Evolutionary conservation across 2,888 invertebrate genomes (phyloP).

Genomic region (Parelbella ahira): DNA sequence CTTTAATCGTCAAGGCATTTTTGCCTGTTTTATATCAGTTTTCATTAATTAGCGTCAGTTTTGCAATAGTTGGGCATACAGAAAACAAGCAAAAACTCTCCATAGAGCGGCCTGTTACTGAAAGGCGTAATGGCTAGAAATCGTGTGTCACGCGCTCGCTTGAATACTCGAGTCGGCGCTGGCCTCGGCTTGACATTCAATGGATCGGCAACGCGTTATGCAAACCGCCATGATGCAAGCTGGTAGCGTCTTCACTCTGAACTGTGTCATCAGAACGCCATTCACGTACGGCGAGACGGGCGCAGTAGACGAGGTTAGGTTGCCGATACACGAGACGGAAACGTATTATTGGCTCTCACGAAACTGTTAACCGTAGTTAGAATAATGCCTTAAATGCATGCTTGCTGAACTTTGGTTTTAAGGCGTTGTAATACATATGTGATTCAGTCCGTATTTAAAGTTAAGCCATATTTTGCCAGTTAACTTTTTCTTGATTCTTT

Average conservation of each 20-base stretch:
- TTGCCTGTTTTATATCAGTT: too few species aligned
- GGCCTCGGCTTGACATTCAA: constrained; percentile 65
- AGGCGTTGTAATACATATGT: too few species aligned
- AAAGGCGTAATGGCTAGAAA: constrained; percentile 11
- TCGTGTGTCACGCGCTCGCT: constrained; percentile 6
- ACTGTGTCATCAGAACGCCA: constrained; percentile 39
- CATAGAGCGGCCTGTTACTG: constrained; percentile 14
- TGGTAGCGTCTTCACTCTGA: constrained; percentile 50
- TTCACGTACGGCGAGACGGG: constrained; percentile 42
- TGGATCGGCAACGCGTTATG: constrained; percentile 59
- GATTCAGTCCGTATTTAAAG: too few species aligned
- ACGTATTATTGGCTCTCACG: constrained; percentile 42
- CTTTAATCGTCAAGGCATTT: too few species aligned
- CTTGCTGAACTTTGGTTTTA: too few species aligned
- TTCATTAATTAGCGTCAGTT: too few species aligned
- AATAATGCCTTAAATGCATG: too few species aligned
- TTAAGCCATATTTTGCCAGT: too few species aligned
- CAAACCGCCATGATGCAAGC: constrained; percentile 58
- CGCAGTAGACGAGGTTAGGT: constrained; percentile 51
- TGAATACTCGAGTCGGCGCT: constrained; percentile 11
- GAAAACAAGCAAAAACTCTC: constrained; percentile 5
- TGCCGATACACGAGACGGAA: constrained; percentile 52
- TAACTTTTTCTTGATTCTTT: too few species aligned
- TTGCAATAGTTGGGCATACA: constrained; percentile 1
- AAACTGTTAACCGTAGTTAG: too few species aligned